A percentile compares a stretch with the other conserved stretches of the same genome.
phyloP scores from a whole-genome alignment of 1,140 invertebrate genomes.

The Aphidius ervi region DNA sequence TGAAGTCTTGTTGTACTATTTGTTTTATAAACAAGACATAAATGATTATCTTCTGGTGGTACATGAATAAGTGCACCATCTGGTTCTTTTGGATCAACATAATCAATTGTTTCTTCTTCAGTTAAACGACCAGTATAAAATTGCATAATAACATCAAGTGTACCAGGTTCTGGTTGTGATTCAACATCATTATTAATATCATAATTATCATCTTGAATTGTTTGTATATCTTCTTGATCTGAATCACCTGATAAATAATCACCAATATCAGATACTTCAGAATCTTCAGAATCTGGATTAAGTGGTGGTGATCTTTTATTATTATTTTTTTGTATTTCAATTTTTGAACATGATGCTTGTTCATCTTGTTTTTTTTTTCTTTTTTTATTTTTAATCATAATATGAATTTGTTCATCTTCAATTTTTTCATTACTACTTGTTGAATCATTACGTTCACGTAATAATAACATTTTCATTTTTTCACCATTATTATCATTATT shows the following conservation, averaged over 20 bases:
- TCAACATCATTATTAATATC: conserved; percentile 7
- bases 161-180: conserved; percentile 22
- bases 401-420: conserved; percentile 13
- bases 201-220: no score
- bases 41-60: conserved; percentile 58
- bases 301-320: conserved; percentile 11
- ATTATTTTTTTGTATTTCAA: background rate
- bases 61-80: conserved; percentile 39
- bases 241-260: conserved; percentile 32
- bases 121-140: conserved; percentile 34
- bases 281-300: conserved; percentile 34
- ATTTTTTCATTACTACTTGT: conserved; percentile 12
- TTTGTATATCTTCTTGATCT: conserved; percentile 15
- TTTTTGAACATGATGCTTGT: conserved; percentile 10
- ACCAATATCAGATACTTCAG: conserved; percentile 32
- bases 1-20: conserved; percentile 60
- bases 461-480: no score
- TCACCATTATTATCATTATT: background rate
- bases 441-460: background rate
- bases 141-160: conserved; percentile 45
- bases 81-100: conserved; percentile 36
- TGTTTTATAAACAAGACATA: conserved; percentile 66
- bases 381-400: conserved; percentile 15
- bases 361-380: conserved; percentile 14
- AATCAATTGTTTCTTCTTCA: conserved; percentile 36